phyloP scores from a whole-genome alignment of 1,140 invertebrate genomes.

The Sipha flava region DNA sequence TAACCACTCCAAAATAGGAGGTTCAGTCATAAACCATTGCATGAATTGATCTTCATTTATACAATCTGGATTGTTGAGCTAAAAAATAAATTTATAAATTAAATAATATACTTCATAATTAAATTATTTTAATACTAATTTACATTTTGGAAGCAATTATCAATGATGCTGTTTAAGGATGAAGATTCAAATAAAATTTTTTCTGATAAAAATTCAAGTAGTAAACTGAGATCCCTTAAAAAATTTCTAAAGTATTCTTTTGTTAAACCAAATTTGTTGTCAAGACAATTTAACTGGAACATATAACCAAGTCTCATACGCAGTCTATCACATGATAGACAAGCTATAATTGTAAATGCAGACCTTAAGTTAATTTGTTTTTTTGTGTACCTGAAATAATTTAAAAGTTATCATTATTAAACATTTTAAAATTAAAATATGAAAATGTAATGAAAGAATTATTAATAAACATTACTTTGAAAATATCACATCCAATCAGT shows the following conservation, averaged over 20 bases:
- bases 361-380: slow-evolving; percentile 20
- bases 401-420: not conserved
- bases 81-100: not conserved
- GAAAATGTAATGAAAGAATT: not conserved
- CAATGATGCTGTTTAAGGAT: not conserved
- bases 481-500: too few species aligned
- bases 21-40: slow-evolving; percentile 52
- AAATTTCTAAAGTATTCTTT: slow-evolving; percentile 12
- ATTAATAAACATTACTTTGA: not conserved
- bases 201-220: slow-evolving; percentile 3
- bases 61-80: slow-evolving; percentile 36
- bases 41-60: slow-evolving; percentile 48
- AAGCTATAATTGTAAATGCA: not conserved
- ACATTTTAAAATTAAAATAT: not conserved
- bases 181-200: not conserved
- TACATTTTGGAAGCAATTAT: slow-evolving; percentile 6
- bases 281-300: slow-evolving; percentile 11
- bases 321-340: slow-evolving; percentile 11
- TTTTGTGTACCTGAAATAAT: not conserved
- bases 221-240: slow-evolving; percentile 5
- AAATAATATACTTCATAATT: not conserved
- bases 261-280: not conserved
- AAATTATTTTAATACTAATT: not conserved
- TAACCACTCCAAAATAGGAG: slow-evolving; percentile 53
- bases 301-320: slow-evolving; percentile 11